Evolutionary conservation across 2,113 vertebrate genomes (phyloP).

Genomic region (Trochalopteron elliotii): DNA sequence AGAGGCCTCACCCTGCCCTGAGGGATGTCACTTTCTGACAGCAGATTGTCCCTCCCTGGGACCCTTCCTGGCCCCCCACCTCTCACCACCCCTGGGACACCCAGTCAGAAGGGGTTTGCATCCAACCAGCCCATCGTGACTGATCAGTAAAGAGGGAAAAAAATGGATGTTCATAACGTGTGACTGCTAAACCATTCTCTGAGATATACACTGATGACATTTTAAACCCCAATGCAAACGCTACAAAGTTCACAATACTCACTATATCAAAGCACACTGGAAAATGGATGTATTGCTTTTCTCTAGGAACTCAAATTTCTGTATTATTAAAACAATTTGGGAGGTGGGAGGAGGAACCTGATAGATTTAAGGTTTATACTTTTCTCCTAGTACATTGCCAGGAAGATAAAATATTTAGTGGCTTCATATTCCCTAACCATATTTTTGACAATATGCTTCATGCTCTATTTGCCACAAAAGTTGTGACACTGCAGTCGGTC

Average conservation of each 20-base stretch:
- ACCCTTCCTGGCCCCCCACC: background rate
- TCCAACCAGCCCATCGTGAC: background rate
- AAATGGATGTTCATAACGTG: rapidly evolving
- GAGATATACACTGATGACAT: constrained; percentile 10
- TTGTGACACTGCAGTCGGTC: constrained; percentile 49
- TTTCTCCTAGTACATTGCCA: constrained; percentile 52
- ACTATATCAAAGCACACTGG: constrained; percentile 24
- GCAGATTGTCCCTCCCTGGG: background rate
- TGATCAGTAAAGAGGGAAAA: background rate
- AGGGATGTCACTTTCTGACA: background rate
- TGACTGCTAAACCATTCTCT: background rate
- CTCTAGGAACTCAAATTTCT: constrained; percentile 52
- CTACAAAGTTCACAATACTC: constrained; percentile 14
- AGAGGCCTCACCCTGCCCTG: background rate
- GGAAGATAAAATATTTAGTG: constrained; percentile 69
- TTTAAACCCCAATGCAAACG: constrained; percentile 19
- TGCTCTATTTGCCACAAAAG: constrained; percentile 65
- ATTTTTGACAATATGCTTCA: constrained; percentile 69
- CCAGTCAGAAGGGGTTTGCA: background rate
- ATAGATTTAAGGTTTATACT: constrained; percentile 64
- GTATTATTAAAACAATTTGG: constrained; percentile 68
- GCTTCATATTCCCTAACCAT: constrained; percentile 63
- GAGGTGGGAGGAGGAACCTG: constrained; percentile 53
- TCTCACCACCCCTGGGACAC: background rate
- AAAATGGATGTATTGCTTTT: constrained; percentile 48